Conservation (phyloP, 2,797 vertebrate genomes). For the Rallus crepitans region DNA sequence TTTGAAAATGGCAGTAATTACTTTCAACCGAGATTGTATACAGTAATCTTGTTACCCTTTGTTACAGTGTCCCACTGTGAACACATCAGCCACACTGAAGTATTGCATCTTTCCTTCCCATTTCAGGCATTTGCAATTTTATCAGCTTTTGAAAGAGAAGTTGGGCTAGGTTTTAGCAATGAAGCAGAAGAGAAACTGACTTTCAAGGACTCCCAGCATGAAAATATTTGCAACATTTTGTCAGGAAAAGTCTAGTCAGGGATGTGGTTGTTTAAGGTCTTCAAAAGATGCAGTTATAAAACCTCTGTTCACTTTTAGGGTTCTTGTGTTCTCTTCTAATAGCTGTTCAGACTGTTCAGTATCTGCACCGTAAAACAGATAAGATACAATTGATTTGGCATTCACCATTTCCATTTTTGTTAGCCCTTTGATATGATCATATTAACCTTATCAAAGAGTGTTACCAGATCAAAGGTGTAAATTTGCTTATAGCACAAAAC, state of each 20-base stretch:
- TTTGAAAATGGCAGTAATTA: slow-evolving; percentile 24
- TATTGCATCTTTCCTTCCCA: neutral
- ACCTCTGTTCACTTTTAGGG: neutral
- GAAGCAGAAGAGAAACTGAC: neutral
- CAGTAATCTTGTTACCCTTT: neutral
- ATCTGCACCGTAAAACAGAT: neutral
- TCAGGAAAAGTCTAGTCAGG: neutral
- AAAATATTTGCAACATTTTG: neutral
- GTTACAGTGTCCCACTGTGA: neutral
- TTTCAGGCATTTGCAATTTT: neutral
- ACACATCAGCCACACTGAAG: neutral
- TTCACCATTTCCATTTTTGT: neutral
- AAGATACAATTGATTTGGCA: neutral
- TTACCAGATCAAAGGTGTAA: neutral
- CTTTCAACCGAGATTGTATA: neutral
- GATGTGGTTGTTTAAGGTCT: neutral
- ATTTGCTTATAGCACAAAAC: neutral
- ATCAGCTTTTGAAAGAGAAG: neutral
- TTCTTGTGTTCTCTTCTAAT: neutral
- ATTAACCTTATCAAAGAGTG: neutral
- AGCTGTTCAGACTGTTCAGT: neutral
- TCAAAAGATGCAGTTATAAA: neutral
- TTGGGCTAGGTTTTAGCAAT: neutral
- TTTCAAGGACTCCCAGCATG: neutral
- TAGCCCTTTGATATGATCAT: neutral